Percentiles rank a stretch among this genome's conserved stretches.
Conservation (phyloP, 2,113 vertebrate genomes). For the Aldabrachelys gigantea region DNA sequence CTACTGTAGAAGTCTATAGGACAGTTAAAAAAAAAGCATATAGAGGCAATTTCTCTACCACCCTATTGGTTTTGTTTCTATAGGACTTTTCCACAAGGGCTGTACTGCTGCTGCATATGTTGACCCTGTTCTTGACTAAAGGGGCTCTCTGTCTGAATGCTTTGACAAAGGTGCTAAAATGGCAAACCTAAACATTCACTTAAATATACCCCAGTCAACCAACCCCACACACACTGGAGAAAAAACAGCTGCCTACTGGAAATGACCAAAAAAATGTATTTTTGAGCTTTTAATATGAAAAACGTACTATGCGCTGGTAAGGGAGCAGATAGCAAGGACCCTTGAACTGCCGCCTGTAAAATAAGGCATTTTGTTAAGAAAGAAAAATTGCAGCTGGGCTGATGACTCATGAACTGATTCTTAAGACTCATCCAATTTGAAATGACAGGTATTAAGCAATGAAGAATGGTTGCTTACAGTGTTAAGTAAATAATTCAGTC, state of each 20-base stretch:
- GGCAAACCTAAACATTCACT: neutral
- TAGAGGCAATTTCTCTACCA: neutral
- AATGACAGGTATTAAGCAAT: neutral
- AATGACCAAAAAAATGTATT: neutral
- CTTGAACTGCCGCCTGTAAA: neutral
- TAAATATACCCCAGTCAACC: neutral
- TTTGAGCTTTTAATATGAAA: neutral
- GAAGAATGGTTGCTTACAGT: conserved; percentile 31
- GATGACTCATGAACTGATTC: neutral
- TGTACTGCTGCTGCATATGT: neutral
- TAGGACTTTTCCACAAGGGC: neutral
- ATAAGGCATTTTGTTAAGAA: neutral
- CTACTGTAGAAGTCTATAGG: conserved; percentile 7
- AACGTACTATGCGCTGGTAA: neutral
- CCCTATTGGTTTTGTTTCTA: conserved; percentile 10
- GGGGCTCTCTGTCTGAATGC: neutral
- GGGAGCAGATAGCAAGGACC: neutral
- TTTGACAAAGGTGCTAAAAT: neutral
- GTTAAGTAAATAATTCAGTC: conserved; percentile 29
- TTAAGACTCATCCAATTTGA: neutral
- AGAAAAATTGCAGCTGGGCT: neutral
- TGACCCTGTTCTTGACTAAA: neutral
- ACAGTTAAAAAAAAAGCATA: neutral
- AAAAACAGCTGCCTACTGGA: neutral
- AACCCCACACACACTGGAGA: neutral